These are phyloP conservation scores for Latheticus oryzae DNA, from an alignment of 2,888 invertebrate species.

Conservation along the genomic window DNA sequence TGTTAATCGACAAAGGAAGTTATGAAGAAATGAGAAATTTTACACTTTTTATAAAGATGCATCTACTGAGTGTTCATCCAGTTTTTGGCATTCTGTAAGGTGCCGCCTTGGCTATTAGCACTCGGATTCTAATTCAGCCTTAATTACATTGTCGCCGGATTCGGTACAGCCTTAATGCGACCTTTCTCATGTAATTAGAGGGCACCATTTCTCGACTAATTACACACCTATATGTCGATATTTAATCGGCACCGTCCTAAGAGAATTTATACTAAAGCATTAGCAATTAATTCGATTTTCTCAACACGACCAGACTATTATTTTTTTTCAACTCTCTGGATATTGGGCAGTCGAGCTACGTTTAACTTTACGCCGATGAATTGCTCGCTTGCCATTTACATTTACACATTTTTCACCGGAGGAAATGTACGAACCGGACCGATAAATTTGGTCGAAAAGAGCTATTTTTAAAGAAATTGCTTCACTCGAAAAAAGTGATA, in stretches of 20 bases:
- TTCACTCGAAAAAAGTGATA: slow-evolving; percentile 9
- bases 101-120: too few species aligned
- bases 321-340: slow-evolving; percentile 17
- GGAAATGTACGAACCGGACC: slow-evolving; percentile 20
- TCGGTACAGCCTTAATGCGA: slow-evolving; percentile 55
- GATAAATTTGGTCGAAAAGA: slow-evolving; percentile 14
- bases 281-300: slow-evolving; percentile 57
- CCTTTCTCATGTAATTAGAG: slow-evolving; percentile 64
- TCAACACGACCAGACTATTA: slow-evolving; percentile 37
- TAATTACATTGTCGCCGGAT: slow-evolving; percentile 64
- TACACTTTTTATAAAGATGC: too few species aligned
- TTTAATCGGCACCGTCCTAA: slow-evolving; percentile 52
- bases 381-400: slow-evolving; percentile 50
- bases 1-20: too few species aligned
- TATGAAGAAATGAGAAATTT: too few species aligned
- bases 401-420: slow-evolving; percentile 51
- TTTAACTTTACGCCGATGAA: slow-evolving; percentile 35
- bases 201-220: slow-evolving; percentile 60
- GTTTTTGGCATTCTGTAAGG: too few species aligned
- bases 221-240: slow-evolving; percentile 60
- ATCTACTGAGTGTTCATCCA: too few species aligned
- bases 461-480: slow-evolving; percentile 14
- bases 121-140: slow-evolving; percentile 62
- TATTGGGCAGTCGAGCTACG: slow-evolving; percentile 4
- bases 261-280: slow-evolving; percentile 55